These are phyloP conservation scores for Wasmannia auropunctata DNA, from an alignment of 1,140 invertebrate species.

Conservation along the genomic window DNA sequence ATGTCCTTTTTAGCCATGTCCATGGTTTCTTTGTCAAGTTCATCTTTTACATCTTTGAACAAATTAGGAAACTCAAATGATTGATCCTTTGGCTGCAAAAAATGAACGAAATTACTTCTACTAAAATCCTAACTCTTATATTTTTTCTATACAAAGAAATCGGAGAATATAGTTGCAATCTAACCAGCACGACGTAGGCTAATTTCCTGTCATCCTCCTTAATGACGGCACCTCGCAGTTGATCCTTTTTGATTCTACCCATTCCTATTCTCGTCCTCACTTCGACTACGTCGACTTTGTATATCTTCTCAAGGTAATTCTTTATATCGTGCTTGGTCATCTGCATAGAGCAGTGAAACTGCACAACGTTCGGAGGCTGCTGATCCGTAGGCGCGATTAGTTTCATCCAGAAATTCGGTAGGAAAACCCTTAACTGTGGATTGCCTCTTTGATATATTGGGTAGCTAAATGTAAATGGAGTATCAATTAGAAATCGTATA, in stretches of 20 bases:
- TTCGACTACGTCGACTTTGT: constrained; percentile 91
- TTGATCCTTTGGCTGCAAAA: constrained; percentile 85
- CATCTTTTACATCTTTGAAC: constrained; percentile 78
- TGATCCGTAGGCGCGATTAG: constrained; percentile 88
- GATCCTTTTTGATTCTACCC: constrained; percentile 86
- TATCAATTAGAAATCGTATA: not conserved
- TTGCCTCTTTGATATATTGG: constrained; percentile 95
- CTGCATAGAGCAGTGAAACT: constrained; percentile 94
- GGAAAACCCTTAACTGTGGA: constrained; percentile 94
- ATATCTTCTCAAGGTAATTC: constrained; percentile 98
- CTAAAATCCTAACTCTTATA: constrained; percentile 63
- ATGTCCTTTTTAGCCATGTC: constrained; percentile 84
- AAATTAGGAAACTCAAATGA: constrained; percentile 87
- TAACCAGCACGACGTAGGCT: constrained; percentile 93
- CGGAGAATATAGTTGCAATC: constrained; percentile 67
- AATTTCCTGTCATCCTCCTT: constrained; percentile 95
- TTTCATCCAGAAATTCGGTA: constrained; percentile 98
- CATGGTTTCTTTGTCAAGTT: constrained; percentile 82
- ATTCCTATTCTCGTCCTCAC: constrained; percentile 90
- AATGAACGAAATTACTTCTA: not conserved
- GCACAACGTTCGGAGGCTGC: constrained; percentile 91
- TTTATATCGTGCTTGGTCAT: constrained; percentile 94
- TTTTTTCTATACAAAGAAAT: not conserved
- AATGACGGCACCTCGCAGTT: constrained; percentile 87
- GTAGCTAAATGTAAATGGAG: constrained; percentile 88